Evolutionary conservation across 1,140 invertebrate species (phyloP).

Genomic region (Mizuhopecten yessoensis): DNA sequence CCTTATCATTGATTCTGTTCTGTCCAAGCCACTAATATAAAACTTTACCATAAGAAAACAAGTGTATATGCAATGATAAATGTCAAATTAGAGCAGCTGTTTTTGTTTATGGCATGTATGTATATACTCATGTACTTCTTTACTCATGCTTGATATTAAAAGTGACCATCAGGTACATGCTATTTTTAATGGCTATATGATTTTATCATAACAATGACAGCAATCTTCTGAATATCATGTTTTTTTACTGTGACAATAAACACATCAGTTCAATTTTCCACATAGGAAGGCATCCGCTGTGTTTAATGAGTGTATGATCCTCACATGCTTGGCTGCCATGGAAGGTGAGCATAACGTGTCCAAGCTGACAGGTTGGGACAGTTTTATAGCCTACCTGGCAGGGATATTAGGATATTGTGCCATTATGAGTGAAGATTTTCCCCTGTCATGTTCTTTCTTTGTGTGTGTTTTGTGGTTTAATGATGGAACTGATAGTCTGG

Average conservation of each 20-base stretch:
- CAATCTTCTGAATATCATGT: background rate
- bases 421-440: background rate
- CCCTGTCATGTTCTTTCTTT: background rate
- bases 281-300: background rate
- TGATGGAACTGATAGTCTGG: slow-evolving; percentile 1
- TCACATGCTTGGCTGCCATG: background rate
- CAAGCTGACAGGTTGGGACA: background rate
- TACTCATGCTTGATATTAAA: no score
- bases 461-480: background rate
- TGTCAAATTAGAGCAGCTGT: no score
- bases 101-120: no score
- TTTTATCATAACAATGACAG: background rate
- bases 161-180: no score
- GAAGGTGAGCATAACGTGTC: background rate
- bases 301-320: background rate
- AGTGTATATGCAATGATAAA: no score
- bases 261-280: slow-evolving; percentile 4
- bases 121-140: no score
- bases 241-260: background rate
- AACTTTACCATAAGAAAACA: no score
- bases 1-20: no score
- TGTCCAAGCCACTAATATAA: no score
- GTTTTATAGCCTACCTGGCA: background rate
- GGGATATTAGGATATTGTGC: background rate
- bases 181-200: background rate